A percentile compares a stretch with the other conserved stretches of the same genome.
phyloP scores from a whole-genome alignment of 2,888 invertebrate genomes.

The Nomada hirtipes region DNA sequence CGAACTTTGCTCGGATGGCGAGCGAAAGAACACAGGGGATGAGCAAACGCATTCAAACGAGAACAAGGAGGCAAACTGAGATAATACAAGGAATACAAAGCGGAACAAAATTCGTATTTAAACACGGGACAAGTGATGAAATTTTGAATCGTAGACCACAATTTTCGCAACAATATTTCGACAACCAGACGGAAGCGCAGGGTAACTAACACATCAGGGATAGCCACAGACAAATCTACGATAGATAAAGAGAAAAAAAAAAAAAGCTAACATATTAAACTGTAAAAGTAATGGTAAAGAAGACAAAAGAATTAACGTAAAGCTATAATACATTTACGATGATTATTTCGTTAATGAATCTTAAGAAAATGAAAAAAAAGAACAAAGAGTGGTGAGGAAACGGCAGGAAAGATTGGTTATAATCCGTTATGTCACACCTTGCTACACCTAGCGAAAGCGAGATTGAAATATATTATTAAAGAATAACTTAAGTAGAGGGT shows the following conservation, averaged over 20 bases:
- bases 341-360: constrained; percentile 80
- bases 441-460: constrained; percentile 63
- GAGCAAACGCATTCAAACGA: neutral
- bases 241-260: constrained; percentile 82
- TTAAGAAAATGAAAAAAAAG: constrained; percentile 63
- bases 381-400: constrained; percentile 64
- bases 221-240: constrained; percentile 85
- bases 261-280: constrained; percentile 82
- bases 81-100: constrained; percentile 1
- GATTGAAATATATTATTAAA: constrained; percentile 70
- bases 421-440: constrained; percentile 70
- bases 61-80: neutral
- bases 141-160: constrained; percentile 79
- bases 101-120: constrained; percentile 33
- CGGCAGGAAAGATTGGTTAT: constrained; percentile 62
- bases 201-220: constrained; percentile 85
- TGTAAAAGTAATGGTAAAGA: constrained; percentile 80
- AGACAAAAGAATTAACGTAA: constrained; percentile 74
- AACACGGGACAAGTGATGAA: constrained; percentile 63
- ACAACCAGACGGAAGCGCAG: constrained; percentile 85
- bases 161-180: constrained; percentile 83
- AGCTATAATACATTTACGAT: constrained; percentile 78
- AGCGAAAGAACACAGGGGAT: neutral
- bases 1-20: constrained; percentile 10
- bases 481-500: constrained; percentile 71